Evolutionary conservation across 1,140 invertebrate genomes (phyloP).

Genomic region (Lepidotrigona ventralis): DNA sequence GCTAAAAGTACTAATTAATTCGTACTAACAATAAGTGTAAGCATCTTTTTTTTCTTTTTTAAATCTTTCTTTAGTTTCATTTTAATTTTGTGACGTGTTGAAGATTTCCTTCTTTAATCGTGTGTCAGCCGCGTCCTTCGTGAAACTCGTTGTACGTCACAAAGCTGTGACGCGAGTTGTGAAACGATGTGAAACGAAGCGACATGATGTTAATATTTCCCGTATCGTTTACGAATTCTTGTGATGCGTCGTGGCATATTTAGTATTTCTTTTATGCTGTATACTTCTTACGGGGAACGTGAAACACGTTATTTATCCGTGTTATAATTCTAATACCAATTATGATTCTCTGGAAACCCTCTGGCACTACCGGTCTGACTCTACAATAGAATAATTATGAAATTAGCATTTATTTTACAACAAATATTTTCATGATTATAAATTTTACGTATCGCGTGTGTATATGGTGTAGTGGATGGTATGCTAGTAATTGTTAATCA

Average conservation of each 20-base stretch:
- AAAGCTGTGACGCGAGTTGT: constrained; percentile 18
- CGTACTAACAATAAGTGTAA: neutral
- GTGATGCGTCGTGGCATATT: neutral
- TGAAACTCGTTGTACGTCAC: constrained; percentile 30
- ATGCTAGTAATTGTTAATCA: neutral
- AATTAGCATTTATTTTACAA: neutral
- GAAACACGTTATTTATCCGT: neutral
- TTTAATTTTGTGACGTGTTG: neutral
- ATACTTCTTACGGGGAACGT: neutral
- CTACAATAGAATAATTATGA: constrained; percentile 39
- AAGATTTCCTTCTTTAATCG: constrained; percentile 6
- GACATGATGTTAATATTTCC: neutral
- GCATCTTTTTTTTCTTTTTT: neutral
- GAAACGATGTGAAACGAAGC: neutral
- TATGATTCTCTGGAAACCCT: constrained; percentile 32
- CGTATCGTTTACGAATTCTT: neutral
- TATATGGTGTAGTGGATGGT: neutral
- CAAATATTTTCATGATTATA: neutral
- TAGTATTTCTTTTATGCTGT: neutral
- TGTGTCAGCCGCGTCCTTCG: constrained; percentile 11
- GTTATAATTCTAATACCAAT: constrained; percentile 2
- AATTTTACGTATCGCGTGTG: neutral
- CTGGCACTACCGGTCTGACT: constrained; percentile 31
- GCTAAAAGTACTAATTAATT: neutral
- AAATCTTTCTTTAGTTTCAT: no score